Conservation (phyloP, 2,113 vertebrate genomes). For the Grallaria varia region DNA sequence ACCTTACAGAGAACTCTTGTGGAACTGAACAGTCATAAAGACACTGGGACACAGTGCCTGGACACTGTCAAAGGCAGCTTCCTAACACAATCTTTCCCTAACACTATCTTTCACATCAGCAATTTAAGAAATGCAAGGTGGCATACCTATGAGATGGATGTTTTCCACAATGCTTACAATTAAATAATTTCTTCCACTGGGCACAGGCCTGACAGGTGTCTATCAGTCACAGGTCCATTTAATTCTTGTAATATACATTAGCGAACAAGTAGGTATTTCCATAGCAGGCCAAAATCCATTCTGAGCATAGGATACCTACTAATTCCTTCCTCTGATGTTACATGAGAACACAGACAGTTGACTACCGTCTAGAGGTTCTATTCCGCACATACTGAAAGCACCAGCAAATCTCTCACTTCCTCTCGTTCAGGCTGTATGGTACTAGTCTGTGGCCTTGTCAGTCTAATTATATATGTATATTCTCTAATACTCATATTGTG, state of each 20-base stretch:
- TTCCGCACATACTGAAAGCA: neutral
- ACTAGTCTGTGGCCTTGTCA: neutral
- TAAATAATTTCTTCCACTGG: neutral
- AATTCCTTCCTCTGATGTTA: neutral
- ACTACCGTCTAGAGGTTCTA: neutral
- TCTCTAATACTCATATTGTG: neutral
- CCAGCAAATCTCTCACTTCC: neutral
- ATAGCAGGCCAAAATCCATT: neutral
- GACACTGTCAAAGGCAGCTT: neutral
- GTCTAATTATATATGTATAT: neutral
- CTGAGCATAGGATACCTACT: neutral
- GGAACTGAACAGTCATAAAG: neutral
- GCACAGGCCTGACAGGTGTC: neutral
- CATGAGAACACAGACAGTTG: neutral
- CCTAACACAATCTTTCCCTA: neutral
- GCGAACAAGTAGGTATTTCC: neutral
- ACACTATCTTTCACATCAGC: neutral
- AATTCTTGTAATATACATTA: neutral
- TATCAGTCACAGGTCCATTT: slow-evolving; percentile 9
- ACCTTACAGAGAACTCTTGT: neutral
- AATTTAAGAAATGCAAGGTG: neutral
- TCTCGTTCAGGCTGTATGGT: neutral
- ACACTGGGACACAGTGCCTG: neutral
- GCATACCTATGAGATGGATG: neutral
- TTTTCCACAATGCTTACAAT: slow-evolving; percentile 7